A percentile compares a stretch with the other conserved stretches of the same genome.
These are phyloP conservation scores for Euspilapteryx auroguttella DNA, from an alignment of 2,888 invertebrate species.

Conservation along the genomic window DNA sequence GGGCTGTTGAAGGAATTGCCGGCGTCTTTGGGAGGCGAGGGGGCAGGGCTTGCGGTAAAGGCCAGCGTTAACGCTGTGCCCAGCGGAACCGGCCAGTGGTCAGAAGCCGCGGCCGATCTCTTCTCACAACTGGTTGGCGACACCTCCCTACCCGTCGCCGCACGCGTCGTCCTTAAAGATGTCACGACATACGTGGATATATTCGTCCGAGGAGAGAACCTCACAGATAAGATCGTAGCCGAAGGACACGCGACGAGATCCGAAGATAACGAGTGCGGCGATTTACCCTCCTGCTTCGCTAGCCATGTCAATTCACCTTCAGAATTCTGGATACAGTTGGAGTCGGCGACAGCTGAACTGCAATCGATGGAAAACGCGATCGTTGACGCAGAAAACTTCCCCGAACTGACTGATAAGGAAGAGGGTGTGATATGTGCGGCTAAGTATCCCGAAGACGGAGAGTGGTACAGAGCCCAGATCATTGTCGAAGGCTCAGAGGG, in stretches of 20 bases:
- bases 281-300: conserved; percentile 67
- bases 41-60: conserved; percentile 62
- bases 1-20: conserved; percentile 65
- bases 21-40: conserved; percentile 52
- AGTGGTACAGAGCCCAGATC: conserved; percentile 70
- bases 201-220: conserved; percentile 59
- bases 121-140: conserved; percentile 55
- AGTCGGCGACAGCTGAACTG: conserved; percentile 57
- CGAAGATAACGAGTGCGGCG: conserved; percentile 53
- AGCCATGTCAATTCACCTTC: conserved; percentile 73
- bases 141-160: conserved; percentile 46
- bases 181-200: conserved; percentile 67
- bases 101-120: conserved; percentile 62
- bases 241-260: conserved; percentile 61
- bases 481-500: conserved; percentile 56
- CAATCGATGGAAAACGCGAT: conserved; percentile 63
- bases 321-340: conserved; percentile 80
- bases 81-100: conserved; percentile 65
- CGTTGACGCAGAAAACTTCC: conserved; percentile 55
- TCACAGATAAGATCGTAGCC: conserved; percentile 62
- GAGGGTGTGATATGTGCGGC: conserved; percentile 66
- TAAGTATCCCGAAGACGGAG: conserved; percentile 64
- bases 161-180: conserved; percentile 60
- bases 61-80: conserved; percentile 71
- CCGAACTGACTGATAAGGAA: conserved; percentile 37